Evolutionary conservation across 2,797 vertebrate genomes (phyloP).

Genomic region (Poecile montanus): DNA sequence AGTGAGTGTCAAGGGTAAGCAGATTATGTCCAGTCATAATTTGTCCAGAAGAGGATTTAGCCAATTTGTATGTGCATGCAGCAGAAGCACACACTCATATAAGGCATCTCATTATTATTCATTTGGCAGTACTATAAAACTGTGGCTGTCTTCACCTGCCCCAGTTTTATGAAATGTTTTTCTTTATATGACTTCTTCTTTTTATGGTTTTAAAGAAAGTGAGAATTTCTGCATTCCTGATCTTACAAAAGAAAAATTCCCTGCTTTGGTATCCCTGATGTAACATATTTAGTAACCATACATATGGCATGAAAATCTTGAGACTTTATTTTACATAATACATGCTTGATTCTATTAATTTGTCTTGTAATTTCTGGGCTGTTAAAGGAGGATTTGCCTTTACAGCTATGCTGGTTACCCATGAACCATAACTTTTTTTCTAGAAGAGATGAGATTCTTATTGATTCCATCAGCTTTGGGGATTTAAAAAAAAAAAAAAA

Average conservation of each 20-base stretch:
- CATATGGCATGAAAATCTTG: not conserved
- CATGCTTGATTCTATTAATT: not conserved
- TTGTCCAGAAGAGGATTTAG: not conserved
- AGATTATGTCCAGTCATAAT: not conserved
- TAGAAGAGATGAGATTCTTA: not conserved
- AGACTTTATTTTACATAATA: not conserved
- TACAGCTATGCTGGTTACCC: not conserved
- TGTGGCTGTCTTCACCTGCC: not conserved
- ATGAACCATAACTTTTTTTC: not conserved
- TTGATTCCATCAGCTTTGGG: not conserved
- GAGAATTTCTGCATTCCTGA: not conserved
- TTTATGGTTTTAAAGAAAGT: not conserved
- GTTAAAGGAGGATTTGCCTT: not conserved
- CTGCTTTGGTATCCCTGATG: accelerated
- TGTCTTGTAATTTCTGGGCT: not conserved
- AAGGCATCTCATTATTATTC: not conserved
- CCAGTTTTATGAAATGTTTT: not conserved
- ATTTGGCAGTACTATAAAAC: not conserved
- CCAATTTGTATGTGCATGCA: not conserved
- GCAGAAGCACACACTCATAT: not conserved
- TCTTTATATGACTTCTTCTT: not conserved
- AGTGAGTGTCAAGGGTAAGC: not conserved
- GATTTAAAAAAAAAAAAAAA: not conserved
- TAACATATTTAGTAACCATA: not conserved
- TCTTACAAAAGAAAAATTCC: not conserved